These are phyloP conservation scores for Cephus nigrinus DNA, from an alignment of 2,888 invertebrate species.

Conservation along the genomic window DNA sequence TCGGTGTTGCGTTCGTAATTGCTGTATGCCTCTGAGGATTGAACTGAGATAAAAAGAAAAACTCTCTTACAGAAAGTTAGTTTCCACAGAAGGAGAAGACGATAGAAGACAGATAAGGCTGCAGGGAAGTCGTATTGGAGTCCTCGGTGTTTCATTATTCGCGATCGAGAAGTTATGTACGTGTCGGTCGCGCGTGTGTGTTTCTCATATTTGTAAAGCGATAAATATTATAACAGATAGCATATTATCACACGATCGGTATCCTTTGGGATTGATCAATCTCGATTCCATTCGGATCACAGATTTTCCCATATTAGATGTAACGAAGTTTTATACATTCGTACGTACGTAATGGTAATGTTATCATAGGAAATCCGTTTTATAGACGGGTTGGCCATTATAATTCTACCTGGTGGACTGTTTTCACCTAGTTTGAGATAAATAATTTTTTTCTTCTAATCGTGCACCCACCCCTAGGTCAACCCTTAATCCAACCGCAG, in stretches of 20 bases:
- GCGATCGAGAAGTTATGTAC: not conserved
- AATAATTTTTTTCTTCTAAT: not conserved
- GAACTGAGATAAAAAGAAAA: not conserved
- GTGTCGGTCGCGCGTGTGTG: conserved; percentile 4
- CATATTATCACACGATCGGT: conserved; percentile 7
- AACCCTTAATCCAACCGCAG: not conserved
- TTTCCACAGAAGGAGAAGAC: not conserved
- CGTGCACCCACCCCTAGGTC: not conserved
- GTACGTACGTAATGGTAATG: conserved; percentile 61
- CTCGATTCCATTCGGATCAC: not conserved
- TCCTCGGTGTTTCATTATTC: not conserved
- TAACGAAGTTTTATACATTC: conserved; percentile 66
- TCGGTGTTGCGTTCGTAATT: conserved; percentile 34
- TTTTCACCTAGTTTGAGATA: not conserved
- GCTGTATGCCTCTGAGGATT: conserved; percentile 25
- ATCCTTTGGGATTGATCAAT: not conserved
- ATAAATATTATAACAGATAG: conserved; percentile 8
- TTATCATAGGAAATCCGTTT: conserved; percentile 45
- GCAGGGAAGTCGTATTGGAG: not conserved
- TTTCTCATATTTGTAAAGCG: conserved; percentile 3
- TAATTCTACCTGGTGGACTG: not conserved
- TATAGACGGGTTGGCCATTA: not conserved
- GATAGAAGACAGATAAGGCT: not conserved
- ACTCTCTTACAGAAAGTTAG: not conserved
- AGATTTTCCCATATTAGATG: conserved; percentile 45